phyloP scores from a whole-genome alignment of 2,113 vertebrate species.

The Podilymbus podiceps region DNA sequence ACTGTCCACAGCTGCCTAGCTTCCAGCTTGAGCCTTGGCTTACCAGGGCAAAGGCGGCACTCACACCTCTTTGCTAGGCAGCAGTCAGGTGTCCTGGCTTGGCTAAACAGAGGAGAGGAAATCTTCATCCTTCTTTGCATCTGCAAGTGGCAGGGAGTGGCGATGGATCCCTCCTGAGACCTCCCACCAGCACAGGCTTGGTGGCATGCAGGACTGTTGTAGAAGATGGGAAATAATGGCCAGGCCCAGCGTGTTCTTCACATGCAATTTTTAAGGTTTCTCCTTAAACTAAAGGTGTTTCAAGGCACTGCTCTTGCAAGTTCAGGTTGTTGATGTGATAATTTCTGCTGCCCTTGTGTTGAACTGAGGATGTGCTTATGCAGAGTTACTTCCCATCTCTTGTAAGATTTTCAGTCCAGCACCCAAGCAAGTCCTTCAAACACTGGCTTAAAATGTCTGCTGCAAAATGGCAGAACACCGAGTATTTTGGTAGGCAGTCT shows the following conservation, averaged over 20 bases:
- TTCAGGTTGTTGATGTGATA: not conserved
- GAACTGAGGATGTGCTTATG: not conserved
- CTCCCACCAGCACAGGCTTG: fast-evolving
- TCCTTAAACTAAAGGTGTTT: not conserved
- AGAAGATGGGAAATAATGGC: not conserved
- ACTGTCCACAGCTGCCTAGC: not conserved
- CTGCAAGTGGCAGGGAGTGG: not conserved
- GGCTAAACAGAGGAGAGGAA: not conserved
- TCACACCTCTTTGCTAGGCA: not conserved
- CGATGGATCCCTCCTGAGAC: too few relatives aligned
- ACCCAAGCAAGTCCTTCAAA: not conserved
- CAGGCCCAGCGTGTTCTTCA: not conserved
- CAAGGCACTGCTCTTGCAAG: not conserved
- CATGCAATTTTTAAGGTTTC: not conserved
- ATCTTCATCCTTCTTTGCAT: not conserved
- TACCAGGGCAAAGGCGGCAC: not conserved
- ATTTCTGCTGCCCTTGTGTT: not conserved
- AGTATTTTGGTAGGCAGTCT: not conserved
- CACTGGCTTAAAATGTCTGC: not conserved
- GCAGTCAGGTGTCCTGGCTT: not conserved
- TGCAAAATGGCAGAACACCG: not conserved
- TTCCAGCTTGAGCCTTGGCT: fast-evolving
- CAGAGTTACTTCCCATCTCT: not conserved
- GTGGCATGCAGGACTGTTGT: not conserved
- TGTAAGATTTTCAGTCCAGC: not conserved